Evolutionary conservation across 2,888 invertebrate species (phyloP), one percentile per base, ranked within the genome.

Genomic region (Liodrosophila aerea): DNA sequence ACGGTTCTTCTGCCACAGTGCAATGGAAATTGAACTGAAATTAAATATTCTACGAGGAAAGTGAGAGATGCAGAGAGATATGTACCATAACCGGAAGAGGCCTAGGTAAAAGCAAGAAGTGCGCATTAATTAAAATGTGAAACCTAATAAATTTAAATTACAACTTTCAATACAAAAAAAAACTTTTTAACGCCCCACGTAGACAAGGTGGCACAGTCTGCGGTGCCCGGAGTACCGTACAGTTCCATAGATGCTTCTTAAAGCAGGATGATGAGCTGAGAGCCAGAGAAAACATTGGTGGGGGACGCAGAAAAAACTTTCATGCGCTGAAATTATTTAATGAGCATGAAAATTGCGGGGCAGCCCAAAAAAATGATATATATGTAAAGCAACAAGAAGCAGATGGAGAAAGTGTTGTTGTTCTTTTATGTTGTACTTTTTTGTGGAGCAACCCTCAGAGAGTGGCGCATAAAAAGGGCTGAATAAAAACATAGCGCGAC

Each of bases 71-170:
- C 27, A 16, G 15, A 15, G 9, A 33, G 11, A 15, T 29, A 34
- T 2, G 29, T n/a, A 22, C 2, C 22, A 2, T 22, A 22, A 22
- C 22, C 22, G 22, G 22, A 22, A 22, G 22, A 22, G 22, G 22
- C 22, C 2, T 29, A 44, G 36, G 43, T 30, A 49, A 37, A 7
- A 16, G 44, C 18, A 30, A 53, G 61, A 78, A 80, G 74, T 83
- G 66, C 61, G 80, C 78, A 83, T 83, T 82, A 82, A 82, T 82
- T 81, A 82, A 84, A 78, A 81, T 82, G 85, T 72, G 84, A 82
- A 82, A 76, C 81, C 81, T 82, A 76, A 82, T 82, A 82, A 82
- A 82, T 82, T 78, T 82, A 74, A 82, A 82, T 82, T 81, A 82
- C 69, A 84, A 78, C 74, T 81, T 81, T 84, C 78, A 81, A 81